Percentiles rank a stretch among this genome's conserved stretches.
Evolutionary conservation across 1,140 invertebrate species (phyloP).

Genomic region (Drosophila nigromelanica): DNA sequence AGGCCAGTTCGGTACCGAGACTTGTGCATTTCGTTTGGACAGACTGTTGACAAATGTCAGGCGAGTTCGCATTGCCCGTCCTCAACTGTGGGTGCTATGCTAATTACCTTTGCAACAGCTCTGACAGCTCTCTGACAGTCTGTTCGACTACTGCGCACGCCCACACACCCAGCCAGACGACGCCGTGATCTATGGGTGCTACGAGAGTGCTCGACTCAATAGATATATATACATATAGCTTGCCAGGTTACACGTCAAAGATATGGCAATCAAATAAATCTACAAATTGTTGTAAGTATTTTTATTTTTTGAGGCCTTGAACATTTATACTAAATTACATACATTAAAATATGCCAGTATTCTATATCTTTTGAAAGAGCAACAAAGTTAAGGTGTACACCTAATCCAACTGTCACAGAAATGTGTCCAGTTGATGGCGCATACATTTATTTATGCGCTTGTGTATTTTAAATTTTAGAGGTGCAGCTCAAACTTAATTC

Average conservation of each 20-base stretch:
- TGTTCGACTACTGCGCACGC: constrained; percentile 47
- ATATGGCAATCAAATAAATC: not conserved
- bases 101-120: constrained; percentile 64
- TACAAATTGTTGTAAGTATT: not conserved
- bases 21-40: constrained; percentile 57
- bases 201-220: not conserved
- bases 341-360: not conserved
- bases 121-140: constrained; percentile 64
- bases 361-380: not conserved
- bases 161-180: constrained; percentile 24
- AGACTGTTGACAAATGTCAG: constrained; percentile 74
- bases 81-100: constrained; percentile 45
- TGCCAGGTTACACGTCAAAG: constrained; percentile 1
- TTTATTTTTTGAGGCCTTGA: constrained; percentile 1
- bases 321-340: not conserved
- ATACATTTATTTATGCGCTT: not conserved
- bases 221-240: not conserved
- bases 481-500: too few species aligned
- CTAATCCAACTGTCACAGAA: constrained; percentile 4
- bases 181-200: constrained; percentile 52
- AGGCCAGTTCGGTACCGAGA: constrained; percentile 18
- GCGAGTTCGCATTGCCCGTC: constrained; percentile 38
- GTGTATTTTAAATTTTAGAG: too few species aligned
- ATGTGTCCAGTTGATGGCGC: not conserved
- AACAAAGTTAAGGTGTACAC: constrained; percentile 3